Evolutionary conservation across 2,113 vertebrate species (phyloP).

Genomic region (Eclectus roratus): DNA sequence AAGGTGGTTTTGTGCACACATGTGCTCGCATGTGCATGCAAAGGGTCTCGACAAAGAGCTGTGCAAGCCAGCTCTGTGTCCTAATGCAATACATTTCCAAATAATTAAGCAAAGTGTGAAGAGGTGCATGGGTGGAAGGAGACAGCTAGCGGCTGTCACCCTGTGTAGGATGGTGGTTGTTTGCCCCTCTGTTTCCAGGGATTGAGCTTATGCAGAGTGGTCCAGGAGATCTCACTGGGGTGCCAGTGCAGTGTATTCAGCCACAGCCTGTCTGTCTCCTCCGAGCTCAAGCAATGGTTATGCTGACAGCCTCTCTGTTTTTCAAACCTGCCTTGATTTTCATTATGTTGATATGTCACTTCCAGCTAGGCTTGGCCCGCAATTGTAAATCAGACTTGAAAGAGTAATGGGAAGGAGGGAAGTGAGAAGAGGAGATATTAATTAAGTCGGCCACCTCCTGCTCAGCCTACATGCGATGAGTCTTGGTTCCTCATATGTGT

Average conservation of each 20-base stretch:
- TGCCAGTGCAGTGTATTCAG: background rate
- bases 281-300: background rate
- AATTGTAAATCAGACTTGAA: background rate
- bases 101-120: background rate
- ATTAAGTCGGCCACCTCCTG: background rate
- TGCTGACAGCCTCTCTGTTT: background rate
- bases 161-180: background rate
- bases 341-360: rapidly evolving
- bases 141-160: background rate
- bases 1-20: rapidly evolving
- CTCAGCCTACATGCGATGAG: background rate
- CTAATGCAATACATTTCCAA: no score
- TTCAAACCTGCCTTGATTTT: background rate
- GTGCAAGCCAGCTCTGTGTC: rapidly evolving
- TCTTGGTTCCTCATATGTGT: rapidly evolving
- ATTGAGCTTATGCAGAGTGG: background rate
- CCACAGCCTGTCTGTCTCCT: rapidly evolving
- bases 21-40: rapidly evolving
- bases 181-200: background rate
- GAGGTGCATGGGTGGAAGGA: background rate
- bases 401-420: background rate
- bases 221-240: rapidly evolving
- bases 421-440: background rate
- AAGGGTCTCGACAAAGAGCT: rapidly evolving
- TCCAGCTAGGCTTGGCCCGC: background rate